Evolutionary conservation across 2,113 vertebrate species (phyloP).

Genomic region (Myrmecobius fasciatus): DNA sequence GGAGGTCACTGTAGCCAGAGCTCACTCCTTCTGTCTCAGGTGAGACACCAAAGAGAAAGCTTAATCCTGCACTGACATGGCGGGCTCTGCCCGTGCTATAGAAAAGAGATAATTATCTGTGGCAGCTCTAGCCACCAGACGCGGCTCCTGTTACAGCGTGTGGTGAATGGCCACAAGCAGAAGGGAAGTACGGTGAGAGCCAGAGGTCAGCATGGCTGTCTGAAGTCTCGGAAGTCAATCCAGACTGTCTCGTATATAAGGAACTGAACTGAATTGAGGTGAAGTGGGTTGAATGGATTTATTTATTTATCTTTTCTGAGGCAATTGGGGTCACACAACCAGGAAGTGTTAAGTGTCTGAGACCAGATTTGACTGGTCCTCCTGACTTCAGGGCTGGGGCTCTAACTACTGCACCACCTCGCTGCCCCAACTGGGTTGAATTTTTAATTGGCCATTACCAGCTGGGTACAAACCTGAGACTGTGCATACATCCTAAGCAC

Average conservation of each 20-base stretch:
- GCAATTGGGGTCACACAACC: no score
- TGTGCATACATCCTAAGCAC: neutral
- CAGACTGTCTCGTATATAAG: neutral
- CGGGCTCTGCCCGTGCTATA: neutral
- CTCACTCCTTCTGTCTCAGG: neutral
- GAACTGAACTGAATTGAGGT: neutral
- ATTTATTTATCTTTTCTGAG: no score
- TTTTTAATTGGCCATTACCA: neutral
- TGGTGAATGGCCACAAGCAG: rapidly evolving
- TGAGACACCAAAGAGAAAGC: neutral
- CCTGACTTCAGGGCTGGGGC: no score
- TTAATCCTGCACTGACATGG: neutral
- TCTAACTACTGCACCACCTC: no score
- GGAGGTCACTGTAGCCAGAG: neutral
- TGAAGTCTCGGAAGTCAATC: neutral
- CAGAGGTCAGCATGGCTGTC: neutral
- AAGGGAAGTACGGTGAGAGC: neutral
- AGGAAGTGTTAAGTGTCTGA: no score
- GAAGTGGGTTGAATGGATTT: no score
- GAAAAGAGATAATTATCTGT: neutral
- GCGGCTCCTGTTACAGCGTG: neutral
- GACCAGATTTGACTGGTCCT: no score
- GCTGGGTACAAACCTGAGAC: neutral
- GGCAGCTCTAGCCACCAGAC: neutral
- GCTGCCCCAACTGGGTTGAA: neutral